phyloP scores from a whole-genome alignment of 2,113 vertebrate genomes.

The Murina feae region DNA sequence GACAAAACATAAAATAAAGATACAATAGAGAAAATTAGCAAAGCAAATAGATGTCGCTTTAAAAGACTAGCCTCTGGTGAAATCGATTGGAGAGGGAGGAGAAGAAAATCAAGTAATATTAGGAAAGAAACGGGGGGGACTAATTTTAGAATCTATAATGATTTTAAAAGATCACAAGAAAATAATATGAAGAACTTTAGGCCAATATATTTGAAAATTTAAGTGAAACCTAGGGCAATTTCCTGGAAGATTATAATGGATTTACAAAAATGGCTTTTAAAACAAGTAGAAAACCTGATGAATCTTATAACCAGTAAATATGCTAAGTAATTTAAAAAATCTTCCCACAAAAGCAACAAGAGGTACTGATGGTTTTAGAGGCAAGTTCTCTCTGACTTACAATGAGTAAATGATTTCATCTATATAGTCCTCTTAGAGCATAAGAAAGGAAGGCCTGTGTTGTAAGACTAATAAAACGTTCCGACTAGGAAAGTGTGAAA shows the following conservation, averaged over 20 bases:
- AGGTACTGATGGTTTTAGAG: not conserved
- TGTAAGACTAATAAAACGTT: constrained; percentile 4
- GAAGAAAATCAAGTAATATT: not conserved
- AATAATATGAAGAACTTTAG: constrained; percentile 15
- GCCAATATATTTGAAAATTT: not conserved
- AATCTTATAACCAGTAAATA: not conserved
- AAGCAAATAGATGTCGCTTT: not conserved
- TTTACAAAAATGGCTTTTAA: not conserved
- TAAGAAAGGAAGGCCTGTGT: not conserved
- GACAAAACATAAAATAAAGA: not conserved
- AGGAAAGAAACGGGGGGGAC: not conserved
- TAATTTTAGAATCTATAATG: not conserved
- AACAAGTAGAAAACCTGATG: not conserved
- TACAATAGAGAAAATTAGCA: not conserved
- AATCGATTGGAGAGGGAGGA: not conserved
- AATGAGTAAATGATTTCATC: not conserved
- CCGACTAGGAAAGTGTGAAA: not conserved
- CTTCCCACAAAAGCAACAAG: not conserved
- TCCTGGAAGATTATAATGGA: not conserved
- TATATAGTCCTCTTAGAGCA: not conserved
- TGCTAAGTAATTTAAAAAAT: not conserved
- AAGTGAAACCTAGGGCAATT: not conserved
- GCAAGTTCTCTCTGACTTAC: not conserved
- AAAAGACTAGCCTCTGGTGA: not conserved
- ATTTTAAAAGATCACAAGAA: not conserved